Percentiles rank a stretch among this genome's conserved stretches.
These are phyloP conservation scores for Tinea semifulvella DNA, from an alignment of 2,888 invertebrate species.

Conservation along the genomic window DNA sequence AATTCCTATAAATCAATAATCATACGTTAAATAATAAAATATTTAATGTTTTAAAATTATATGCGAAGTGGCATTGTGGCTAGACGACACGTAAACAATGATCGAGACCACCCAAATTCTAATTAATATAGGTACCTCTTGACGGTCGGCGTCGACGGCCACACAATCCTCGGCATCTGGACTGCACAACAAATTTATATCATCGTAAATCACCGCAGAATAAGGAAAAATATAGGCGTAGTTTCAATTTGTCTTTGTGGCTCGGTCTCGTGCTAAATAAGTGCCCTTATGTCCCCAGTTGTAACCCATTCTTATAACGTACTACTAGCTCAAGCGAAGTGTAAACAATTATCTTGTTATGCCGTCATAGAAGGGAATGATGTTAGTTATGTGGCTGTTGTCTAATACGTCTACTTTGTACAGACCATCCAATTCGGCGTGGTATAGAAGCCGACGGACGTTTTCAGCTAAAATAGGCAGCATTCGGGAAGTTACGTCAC, in stretches of 20 bases:
- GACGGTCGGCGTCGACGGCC: slow-evolving; percentile 9
- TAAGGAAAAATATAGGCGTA: slow-evolving; percentile 37
- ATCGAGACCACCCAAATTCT: slow-evolving; percentile 39
- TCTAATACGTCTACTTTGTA: too few species aligned
- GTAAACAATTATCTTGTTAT: too few species aligned
- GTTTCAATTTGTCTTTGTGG: neutral
- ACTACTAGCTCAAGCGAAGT: too few species aligned
- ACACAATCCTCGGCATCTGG: slow-evolving; percentile 37
- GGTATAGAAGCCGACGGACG: neutral
- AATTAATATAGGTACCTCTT: neutral
- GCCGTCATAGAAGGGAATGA: too few species aligned
- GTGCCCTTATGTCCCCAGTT: slow-evolving; percentile 2
- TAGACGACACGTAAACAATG: slow-evolving; percentile 30
- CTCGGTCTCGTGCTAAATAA: neutral
- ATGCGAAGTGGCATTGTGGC: too few species aligned
- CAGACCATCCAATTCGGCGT: neutral
- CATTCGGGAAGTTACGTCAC: too few species aligned
- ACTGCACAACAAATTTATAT: slow-evolving; percentile 36
- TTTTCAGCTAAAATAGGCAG: neutral
- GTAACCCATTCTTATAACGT: too few species aligned
- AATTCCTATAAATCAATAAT: too few species aligned
- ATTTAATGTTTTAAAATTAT: too few species aligned
- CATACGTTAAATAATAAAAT: too few species aligned
- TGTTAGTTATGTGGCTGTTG: too few species aligned
- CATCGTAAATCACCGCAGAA: slow-evolving; percentile 47